Evolutionary conservation across 2,888 invertebrate species (phyloP), one percentile per base, ranked within the genome.

Genomic region (Asteroscopus sphinx): DNA sequence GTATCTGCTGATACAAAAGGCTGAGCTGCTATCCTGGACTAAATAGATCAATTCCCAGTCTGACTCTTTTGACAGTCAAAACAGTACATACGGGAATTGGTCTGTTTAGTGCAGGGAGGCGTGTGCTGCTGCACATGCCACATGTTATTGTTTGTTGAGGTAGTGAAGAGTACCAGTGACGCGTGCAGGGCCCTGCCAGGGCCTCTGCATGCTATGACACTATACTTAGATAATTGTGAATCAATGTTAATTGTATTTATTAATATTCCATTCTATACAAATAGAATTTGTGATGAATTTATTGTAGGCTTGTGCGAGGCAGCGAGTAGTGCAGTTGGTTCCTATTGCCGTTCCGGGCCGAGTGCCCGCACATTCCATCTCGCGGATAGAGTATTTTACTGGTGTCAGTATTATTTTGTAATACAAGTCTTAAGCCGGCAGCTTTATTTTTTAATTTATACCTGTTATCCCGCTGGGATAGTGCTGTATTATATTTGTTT

Each of bases 321-420:
- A 80, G 88, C 82, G 87, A 90, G 89, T 86, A 86, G 89, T 81
- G 82, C 81, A 74, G 80, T 77, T 83, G 83, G 89, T 90, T 88
- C 89, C 89, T 86, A 86, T 80, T 79, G 83, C 86, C 81, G 83
- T 82, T 80, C 72, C 64, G 78, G 88, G 88, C 82, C 76, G 61
- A 68, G 77, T 68, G 86, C 87, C 87, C 82, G 88, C 90, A 91
- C 92, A 92, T 92, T 93, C 93, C 93, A 92, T 88, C 93, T 82
- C 80, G 86, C 79, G 87, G 87, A 88, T 87, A 89, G 89, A 89
- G 87, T 91, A 87, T 88, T 87, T 90, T 91, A 92, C 92, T 93
- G 93, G 91, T 91, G 90, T 92, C 93, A 93, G 93, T 93, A 93
- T 93, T 93, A 93, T 93, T 90, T 92, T 91, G 92, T 93, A 93